These are phyloP conservation scores for Drosophila prolongata DNA, from an alignment of 2,888 invertebrate genomes.

Conservation along the genomic window DNA sequence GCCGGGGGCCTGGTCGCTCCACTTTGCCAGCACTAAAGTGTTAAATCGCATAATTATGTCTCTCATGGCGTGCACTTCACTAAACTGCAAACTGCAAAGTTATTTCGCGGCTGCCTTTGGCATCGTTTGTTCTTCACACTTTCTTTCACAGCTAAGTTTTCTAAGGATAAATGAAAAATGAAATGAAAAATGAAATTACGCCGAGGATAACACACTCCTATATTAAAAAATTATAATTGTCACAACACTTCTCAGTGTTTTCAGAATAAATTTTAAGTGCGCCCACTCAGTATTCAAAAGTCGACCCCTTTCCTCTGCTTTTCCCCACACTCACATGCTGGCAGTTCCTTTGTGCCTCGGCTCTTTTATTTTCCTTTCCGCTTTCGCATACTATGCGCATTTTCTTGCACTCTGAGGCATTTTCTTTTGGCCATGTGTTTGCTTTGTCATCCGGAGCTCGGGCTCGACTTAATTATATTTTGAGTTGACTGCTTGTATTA, in stretches of 20 bases:
- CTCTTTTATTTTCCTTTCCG: conserved; percentile 27
- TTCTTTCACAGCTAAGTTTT: conserved; percentile 6
- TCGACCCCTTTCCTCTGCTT: conserved; percentile 11
- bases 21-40: conserved; percentile 74
- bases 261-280: background rate
- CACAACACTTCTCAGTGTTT: background rate
- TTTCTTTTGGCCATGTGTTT: conserved; percentile 52
- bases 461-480: conserved; percentile 59
- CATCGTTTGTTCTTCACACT: conserved; percentile 39
- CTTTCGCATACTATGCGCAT: conserved; percentile 44
- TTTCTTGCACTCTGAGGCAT: conserved; percentile 46
- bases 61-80: conserved; percentile 78
- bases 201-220: background rate
- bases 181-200: conserved; percentile 1
- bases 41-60: conserved; percentile 81
- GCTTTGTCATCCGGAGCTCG: conserved; percentile 54
- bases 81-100: conserved; percentile 62
- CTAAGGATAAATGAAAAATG: background rate
- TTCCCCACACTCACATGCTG: conserved; percentile 34
- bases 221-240: background rate
- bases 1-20: conserved; percentile 56
- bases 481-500: conserved; percentile 45
- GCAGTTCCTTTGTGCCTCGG: conserved; percentile 24
- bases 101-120: conserved; percentile 47
- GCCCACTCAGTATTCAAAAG: conserved; percentile 5